Evolutionary conservation across 2,113 vertebrate genomes (phyloP).

Genomic region (Tragelaphus buxtoni): DNA sequence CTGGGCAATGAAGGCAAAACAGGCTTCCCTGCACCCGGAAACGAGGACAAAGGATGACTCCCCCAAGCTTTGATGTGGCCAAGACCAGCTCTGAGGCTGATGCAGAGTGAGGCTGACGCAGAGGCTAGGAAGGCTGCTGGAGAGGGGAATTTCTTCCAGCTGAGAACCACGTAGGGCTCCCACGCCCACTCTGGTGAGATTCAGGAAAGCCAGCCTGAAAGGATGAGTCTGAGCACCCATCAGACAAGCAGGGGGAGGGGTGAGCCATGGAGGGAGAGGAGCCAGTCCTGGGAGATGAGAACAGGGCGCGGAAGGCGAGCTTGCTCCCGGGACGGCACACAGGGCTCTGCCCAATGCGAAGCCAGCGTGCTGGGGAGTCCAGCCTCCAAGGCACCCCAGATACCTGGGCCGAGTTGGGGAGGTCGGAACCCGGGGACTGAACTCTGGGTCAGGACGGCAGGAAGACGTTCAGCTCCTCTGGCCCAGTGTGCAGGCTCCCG

Average conservation of each 20-base stretch:
- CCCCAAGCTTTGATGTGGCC: not conserved
- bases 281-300: not conserved
- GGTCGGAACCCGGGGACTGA: not conserved
- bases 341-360: not conserved
- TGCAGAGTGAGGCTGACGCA: not conserved
- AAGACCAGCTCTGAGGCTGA: not conserved
- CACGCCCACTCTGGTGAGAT: not conserved
- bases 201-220: not conserved
- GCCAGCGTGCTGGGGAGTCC: not conserved
- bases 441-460: not conserved
- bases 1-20: not conserved
- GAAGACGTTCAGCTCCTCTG: not conserved
- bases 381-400: not conserved
- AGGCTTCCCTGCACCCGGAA: not conserved
- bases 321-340: not conserved
- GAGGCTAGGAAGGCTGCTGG: not conserved
- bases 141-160: not conserved
- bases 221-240: not conserved
- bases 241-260: not conserved
- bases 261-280: not conserved
- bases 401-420: not conserved
- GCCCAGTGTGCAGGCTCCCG: not conserved
- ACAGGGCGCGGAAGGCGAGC: not conserved
- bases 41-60: not conserved
- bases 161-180: not conserved